Evolutionary conservation across 2,113 vertebrate species (phyloP), one percentile per base, ranked within the genome.

Genomic region (Actenoides hombroni): DNA sequence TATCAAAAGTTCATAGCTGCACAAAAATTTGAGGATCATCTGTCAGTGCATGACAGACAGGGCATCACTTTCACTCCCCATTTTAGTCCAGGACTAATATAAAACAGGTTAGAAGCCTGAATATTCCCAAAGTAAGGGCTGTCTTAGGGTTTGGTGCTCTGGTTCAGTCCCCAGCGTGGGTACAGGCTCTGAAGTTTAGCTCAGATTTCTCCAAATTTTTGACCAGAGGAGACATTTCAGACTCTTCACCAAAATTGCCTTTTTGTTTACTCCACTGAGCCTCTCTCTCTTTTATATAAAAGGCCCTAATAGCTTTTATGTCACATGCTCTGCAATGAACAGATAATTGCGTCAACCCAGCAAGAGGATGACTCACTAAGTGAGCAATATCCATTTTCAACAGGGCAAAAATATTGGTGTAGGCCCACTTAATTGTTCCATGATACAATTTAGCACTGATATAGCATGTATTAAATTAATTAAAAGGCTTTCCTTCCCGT

Each of bases 401-500:
- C 84, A 81, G 90, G 83, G 88, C 44, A 95, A 75, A 96, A 95
- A 69, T 85, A 90, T 16, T 89, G 6, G 84, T 94, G 70, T 77
- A 73, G 88, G 86, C 77, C 49, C 67, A 86, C 91, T 97, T 95
- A 92, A 96, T 96, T 91, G 96, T 97, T 97, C 94, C 83, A 28
- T 91, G 93, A 97, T 93, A 90, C 92, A 85, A 96, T 96, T 97
- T 91, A 97, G 92, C 93, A 90, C 86, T 73, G 80, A 68, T 77
- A 75, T 71, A 91, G 91, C 83, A 92, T 95, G 77, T 93, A 97
- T 96, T 96, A 96, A 97, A 98, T 97, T 98, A 98, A 98, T 98
- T 97, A 97, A 97, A 98, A 97, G 80, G 83, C 87, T 97, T 97
- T 95, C 82, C 91, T 97, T 96, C 88, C 94, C 56, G 10, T 97